These are phyloP conservation scores for Urocitellus parryii DNA, from an alignment of 2,113 vertebrate genomes.

Conservation along the genomic window DNA sequence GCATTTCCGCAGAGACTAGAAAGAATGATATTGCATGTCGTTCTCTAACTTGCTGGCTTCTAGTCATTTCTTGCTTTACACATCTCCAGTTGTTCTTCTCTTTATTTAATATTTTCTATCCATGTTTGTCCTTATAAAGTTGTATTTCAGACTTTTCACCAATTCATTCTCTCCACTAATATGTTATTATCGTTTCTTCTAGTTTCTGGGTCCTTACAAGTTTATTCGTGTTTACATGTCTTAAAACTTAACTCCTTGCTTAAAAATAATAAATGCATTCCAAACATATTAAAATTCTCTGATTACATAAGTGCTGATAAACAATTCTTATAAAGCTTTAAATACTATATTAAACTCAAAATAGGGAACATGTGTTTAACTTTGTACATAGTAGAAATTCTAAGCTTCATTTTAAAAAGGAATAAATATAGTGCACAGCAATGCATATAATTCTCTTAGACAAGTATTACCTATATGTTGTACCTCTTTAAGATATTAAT, in stretches of 20 bases:
- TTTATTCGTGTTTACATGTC: background rate
- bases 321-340: constrained; percentile 26
- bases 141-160: background rate
- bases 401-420: constrained; percentile 5
- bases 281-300: constrained; percentile 25
- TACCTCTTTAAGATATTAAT: background rate
- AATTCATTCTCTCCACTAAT: background rate
- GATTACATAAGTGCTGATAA: constrained; percentile 16
- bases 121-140: background rate
- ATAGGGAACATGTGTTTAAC: constrained; percentile 13
- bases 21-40: background rate
- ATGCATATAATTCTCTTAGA: background rate
- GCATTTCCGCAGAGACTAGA: background rate
- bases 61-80: background rate
- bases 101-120: background rate
- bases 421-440: background rate
- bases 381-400: background rate
- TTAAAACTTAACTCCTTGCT: background rate
- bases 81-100: background rate
- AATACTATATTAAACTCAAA: constrained; percentile 9
- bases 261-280: constrained; percentile 1
- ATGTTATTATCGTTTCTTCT: background rate
- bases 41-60: fast-evolving
- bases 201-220: background rate
- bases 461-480: background rate